Evolutionary conservation across 1,140 invertebrate species (phyloP).

Genomic region (Drosophila equinoxialis): DNA sequence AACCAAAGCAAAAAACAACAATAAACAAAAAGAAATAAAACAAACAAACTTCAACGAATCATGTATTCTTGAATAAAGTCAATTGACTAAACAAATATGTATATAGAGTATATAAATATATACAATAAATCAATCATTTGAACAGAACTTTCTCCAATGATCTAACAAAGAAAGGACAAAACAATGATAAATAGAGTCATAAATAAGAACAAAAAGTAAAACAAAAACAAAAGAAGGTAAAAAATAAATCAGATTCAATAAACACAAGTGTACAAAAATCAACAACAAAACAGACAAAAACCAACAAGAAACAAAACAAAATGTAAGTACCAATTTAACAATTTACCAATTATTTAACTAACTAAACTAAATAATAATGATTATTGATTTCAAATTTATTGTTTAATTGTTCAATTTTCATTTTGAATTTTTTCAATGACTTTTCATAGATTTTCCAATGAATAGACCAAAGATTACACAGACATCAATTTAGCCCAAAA

Average conservation of each 20-base stretch:
- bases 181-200: not conserved
- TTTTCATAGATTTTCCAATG: not conserved
- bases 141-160: too few relatives aligned
- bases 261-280: not conserved
- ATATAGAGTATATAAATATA: too few relatives aligned
- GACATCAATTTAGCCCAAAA: not conserved
- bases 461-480: not conserved
- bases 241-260: not conserved
- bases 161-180: slow-evolving; percentile 4
- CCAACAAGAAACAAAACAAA: not conserved
- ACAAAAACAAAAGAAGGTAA: not conserved
- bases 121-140: too few relatives aligned
- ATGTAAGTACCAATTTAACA: not conserved
- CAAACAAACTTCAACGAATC: slow-evolving; percentile 1
- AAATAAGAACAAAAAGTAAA: not conserved
- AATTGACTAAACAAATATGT: not conserved
- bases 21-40: not conserved
- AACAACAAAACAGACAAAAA: not conserved
- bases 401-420: not conserved
- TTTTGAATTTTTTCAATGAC: not conserved
- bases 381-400: not conserved
- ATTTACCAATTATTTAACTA: not conserved
- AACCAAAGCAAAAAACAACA: not conserved
- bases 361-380: not conserved
- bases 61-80: not conserved